Evolutionary conservation across 2,888 invertebrate genomes (phyloP), one percentile per base, ranked within the genome.

Genomic region (Atethmia centrago): DNA sequence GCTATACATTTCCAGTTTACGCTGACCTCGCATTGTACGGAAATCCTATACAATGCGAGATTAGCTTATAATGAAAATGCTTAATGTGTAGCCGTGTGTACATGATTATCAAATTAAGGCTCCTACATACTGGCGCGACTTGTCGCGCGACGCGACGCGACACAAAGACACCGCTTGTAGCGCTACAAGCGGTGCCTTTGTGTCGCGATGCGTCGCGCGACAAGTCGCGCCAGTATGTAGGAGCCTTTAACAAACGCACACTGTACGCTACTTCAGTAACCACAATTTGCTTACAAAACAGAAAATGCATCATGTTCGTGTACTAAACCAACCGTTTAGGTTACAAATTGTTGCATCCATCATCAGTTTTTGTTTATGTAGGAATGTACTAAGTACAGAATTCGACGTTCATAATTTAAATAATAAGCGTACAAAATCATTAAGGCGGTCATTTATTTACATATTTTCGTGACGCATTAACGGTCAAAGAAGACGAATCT

Each of bases 401-500:
- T 45, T 28, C 28, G 5, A 45, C 5, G 9, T 51, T 28, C 28
- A 5, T 16, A 77, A 19, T 67, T 5, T 68, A n/a, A 3, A 12
- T 31, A 47, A 40, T 31, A 61, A 47, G 31, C 21, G 16, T 16
- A 53, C 10, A 16, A 14, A 45, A 42, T 47, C 14, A 21, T 49
- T 28, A 25, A 4, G n/a, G 12, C 25, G 12, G 31, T 49, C 16
- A 25, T 63, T 36, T 66, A 56, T 53, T 71, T 63, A 58, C 2
- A 19, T 40, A 58, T 81, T 53, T 8, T 10, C 25, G 28, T 77
- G 78, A 77, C 83, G 58, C 64, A 16, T 28, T 12, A 56, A 67
- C 71, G 72, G 79, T 71, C 71, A 78, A 58, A 61, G 25, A 64
- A 77, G 66, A 12, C 71, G 25, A 45, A 36, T 16, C 14, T n/a